These are phyloP conservation scores for Brevimyrus niger DNA, from an alignment of 2,113 vertebrate genomes.

Conservation along the genomic window DNA sequence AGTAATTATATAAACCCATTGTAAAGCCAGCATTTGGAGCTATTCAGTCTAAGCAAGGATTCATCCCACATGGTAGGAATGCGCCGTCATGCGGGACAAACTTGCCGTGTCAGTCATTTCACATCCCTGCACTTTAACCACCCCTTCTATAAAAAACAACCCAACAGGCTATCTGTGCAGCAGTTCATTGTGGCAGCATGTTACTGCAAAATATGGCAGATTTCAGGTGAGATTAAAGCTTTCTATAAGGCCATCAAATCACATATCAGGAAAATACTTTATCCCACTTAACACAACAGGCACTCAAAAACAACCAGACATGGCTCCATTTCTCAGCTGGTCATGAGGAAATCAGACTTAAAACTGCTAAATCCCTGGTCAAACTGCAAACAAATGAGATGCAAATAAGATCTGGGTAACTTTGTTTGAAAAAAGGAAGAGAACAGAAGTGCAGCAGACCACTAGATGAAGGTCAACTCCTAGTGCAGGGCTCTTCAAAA, in stretches of 20 bases:
- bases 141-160: neutral
- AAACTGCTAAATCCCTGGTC: neutral
- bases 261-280: neutral
- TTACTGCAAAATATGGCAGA: neutral
- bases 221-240: neutral
- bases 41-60: neutral
- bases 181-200: neutral
- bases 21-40: neutral
- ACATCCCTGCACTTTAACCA: neutral
- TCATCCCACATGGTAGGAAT: neutral
- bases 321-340: neutral
- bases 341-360: neutral
- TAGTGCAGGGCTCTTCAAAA: neutral
- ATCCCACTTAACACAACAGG: neutral
- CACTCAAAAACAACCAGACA: neutral
- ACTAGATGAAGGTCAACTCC: neutral
- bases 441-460: neutral
- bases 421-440: neutral
- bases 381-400: neutral
- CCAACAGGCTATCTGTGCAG: neutral
- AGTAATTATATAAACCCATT: neutral
- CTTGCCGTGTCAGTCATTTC: constrained; percentile 19
- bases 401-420: neutral
- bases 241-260: neutral
- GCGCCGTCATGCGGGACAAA: neutral